Base-by-base conservation (phyloP, 2,888 invertebrate species). In the Caenorhabditis sp. region DNA sequence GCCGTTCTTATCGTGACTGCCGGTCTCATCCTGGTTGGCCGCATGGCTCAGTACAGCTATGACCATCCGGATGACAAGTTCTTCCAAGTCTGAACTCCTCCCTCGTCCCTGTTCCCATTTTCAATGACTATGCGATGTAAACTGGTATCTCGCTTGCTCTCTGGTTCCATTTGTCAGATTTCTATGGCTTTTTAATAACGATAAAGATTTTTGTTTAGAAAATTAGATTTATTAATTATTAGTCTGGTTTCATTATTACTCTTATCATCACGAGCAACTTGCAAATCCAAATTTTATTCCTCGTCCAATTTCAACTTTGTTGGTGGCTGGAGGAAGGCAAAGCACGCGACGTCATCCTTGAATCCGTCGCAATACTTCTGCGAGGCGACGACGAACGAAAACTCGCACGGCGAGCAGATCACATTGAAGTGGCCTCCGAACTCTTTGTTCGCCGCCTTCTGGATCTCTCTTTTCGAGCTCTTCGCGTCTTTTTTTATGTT, bases 21-120 rank as follows among this genome's bases (percentile, higher is more conserved):
- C 35, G 88, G 88, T 13, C 78, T 88, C 39, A 81, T 88, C 58
- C 50, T 87, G 8, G 85, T 84, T 37, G 88, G 88, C 4, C 58
- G 80, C 26, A 83, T 85, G 84, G 85, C 85, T 8, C 84, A 85
- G 53, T 78, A 70, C 70, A 78, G 75, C 63, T 85, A 85, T 50
- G 85, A 85, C 41, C 72, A 80, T 50, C 82, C 79, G 9, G 74
- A 76, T 17, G 50, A 79, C 45, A 39, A 65, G 56, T 78, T 75
- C 32, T 78, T 75, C 56, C 32, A 53, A 26, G 55, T 75, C 32
- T 78, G 41, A 63, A 24, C 13, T 32, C 17, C 13, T 43, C 15
- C 52, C 26, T 39, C 32, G 22, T 48, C 6, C 20, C 50, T 24
- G n/a, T 20, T 39, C 30, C 22, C 65, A 41, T 43, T 30, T 52